Evolutionary conservation across 1,140 invertebrate species (phyloP).

Genomic region (Linepithema humile): DNA sequence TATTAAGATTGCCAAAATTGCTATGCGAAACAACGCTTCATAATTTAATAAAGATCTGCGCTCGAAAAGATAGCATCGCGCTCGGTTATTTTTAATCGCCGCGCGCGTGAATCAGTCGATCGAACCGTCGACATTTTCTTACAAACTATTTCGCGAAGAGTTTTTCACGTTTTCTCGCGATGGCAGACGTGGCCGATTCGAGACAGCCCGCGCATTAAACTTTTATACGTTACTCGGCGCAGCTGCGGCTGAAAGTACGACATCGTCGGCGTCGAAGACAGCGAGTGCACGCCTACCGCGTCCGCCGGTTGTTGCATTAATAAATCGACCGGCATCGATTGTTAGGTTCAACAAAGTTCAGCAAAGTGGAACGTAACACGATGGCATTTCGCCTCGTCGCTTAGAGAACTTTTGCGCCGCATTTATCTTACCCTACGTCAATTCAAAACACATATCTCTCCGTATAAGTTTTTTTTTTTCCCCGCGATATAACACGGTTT

Average conservation of each 20-base stretch:
- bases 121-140: constrained; percentile 28
- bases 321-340: constrained; percentile 53
- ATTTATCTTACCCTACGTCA: constrained; percentile 22
- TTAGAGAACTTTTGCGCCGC: constrained; percentile 9
- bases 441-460: not conserved
- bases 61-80: not conserved
- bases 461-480: constrained; percentile 14
- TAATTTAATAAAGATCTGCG: not conserved
- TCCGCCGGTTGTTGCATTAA: constrained; percentile 50
- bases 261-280: constrained; percentile 49
- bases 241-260: constrained; percentile 53
- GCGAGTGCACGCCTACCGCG: constrained; percentile 54
- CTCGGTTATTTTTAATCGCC: not conserved
- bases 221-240: constrained; percentile 45
- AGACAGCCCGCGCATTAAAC: constrained; percentile 41
- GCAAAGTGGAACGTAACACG: constrained; percentile 48
- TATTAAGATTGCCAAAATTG: not conserved
- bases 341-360: constrained; percentile 58
- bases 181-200: constrained; percentile 12
- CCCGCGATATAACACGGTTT: not conserved
- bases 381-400: constrained; percentile 23
- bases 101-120: not conserved
- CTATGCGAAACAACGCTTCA: no score
- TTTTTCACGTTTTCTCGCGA: constrained; percentile 31
- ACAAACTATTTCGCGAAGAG: not conserved